Evolutionary conservation across 2,797 vertebrate genomes (phyloP), one percentile per base, ranked within the genome.

Genomic region (Pempheris klunzingeri): DNA sequence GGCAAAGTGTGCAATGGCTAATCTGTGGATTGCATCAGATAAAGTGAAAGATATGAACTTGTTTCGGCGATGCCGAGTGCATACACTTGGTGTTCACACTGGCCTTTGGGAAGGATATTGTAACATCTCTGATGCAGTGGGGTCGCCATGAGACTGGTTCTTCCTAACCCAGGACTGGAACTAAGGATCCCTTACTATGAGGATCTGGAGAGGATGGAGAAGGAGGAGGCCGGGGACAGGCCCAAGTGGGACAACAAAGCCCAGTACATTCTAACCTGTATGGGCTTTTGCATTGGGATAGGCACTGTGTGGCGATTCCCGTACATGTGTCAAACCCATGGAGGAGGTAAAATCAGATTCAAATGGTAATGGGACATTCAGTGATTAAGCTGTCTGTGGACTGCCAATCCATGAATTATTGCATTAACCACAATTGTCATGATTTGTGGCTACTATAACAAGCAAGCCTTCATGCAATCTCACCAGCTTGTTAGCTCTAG

Each of bases 291-390:
- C 49, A 96, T 98, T 74, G 97, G 97, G 11, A 94, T 98, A 38
- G 97, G 97, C 68, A 98, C 97, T 0, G 97, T 99, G 60, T 98
- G 97, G 97, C 92, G 97, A 50, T 99, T 98, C 80, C 97, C 97
- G 0, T 94, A 98, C 84, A 93, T 98, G 77, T 98, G 97, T 85
- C 97, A 99, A 92, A 97, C 95, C 85, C 97, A 98, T 0, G 97
- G 97, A 87, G 97, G 97, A 96, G 97, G 97, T 98, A 95, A 85
- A 86, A 2, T 20, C 22, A 62, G 10, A 66, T 43, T 14, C 30
- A 57, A 47, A 59, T 4, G 0, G 3, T 0, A 18, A 43, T 44
- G 5, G 3, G 4, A 22, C n/a, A n/a, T n/a, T 1, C 5, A 15
- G 11, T 28, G 9, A 20, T 64, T 15, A 18, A 24, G n/a, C 7